phyloP scores from a whole-genome alignment of 2,888 invertebrate species.

The Archips xylosteana region DNA sequence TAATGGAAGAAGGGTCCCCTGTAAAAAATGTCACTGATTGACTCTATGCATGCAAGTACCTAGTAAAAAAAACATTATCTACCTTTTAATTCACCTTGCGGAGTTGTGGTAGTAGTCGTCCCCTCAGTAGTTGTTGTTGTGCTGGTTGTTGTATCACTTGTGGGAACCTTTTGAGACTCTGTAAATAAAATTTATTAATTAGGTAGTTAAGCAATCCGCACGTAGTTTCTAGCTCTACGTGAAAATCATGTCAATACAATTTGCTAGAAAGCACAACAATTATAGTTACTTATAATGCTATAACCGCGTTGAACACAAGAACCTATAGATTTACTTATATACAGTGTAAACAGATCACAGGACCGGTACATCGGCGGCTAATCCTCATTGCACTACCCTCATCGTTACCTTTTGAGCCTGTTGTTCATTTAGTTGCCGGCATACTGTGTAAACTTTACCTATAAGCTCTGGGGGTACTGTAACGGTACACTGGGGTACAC shows the following conservation, averaged over 20 bases:
- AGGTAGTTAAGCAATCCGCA: neutral
- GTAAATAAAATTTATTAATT: slow-evolving; percentile 42
- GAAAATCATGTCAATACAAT: neutral
- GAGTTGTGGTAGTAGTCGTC: slow-evolving; percentile 47
- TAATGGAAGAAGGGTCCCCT: too few species aligned
- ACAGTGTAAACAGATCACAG: too few species aligned
- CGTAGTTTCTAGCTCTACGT: neutral
- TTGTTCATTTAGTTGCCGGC: too few species aligned
- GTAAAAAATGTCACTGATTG: too few species aligned
- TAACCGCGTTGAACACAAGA: too few species aligned
- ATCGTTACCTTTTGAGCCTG: too few species aligned
- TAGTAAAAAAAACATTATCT: slow-evolving; percentile 13
- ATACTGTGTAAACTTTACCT: slow-evolving; percentile 49
- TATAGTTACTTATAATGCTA: too few species aligned
- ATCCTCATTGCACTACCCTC: too few species aligned
- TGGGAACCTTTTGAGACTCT: slow-evolving; percentile 66
- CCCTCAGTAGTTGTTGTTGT: slow-evolving; percentile 48
- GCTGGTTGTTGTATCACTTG: slow-evolving; percentile 47
- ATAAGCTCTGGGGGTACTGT: slow-evolving; percentile 58
- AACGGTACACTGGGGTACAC: slow-evolving; percentile 55
- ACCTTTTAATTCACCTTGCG: slow-evolving; percentile 58
- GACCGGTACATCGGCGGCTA: too few species aligned
- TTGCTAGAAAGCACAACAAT: too few species aligned
- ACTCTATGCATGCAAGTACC: too few species aligned
- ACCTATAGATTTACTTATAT: too few species aligned